Evolutionary conservation across 2,888 invertebrate species (phyloP).

Genomic region (Phragmatobia fuliginosa): DNA sequence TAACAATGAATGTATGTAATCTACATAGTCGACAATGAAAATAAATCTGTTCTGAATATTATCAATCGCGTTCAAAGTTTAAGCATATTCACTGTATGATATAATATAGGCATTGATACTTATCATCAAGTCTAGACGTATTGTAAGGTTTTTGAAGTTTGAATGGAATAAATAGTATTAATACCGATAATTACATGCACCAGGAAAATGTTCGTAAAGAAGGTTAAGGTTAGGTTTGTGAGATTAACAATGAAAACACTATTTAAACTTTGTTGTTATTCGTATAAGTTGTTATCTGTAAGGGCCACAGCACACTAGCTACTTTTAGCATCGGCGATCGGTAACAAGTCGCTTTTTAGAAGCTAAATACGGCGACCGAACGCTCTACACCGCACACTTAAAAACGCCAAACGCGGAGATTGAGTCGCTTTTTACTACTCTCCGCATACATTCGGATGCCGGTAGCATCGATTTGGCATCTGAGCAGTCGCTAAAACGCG

Average conservation of each 20-base stretch:
- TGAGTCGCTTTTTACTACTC: too few relatives aligned
- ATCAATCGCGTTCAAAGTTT: neutral
- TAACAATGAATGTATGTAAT: neutral
- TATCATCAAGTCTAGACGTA: slow-evolving; percentile 4
- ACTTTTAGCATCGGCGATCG: too few relatives aligned
- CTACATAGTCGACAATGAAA: neutral
- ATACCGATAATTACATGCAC: neutral
- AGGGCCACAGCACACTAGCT: too few relatives aligned
- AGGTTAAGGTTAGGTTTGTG: neutral
- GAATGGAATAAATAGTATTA: neutral
- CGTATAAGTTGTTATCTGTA: too few relatives aligned
- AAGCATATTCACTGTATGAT: neutral
- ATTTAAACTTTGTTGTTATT: neutral
- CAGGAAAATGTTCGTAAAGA: neutral
- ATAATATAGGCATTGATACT: neutral
- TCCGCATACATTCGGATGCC: too few relatives aligned
- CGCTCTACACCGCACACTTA: too few relatives aligned
- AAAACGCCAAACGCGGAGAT: too few relatives aligned
- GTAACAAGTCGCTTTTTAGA: too few relatives aligned
- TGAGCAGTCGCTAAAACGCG: too few relatives aligned
- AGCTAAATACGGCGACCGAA: too few relatives aligned
- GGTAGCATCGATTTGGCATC: too few relatives aligned
- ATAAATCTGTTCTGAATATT: neutral
- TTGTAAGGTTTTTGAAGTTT: neutral
- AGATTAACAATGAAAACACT: neutral